These are phyloP conservation scores for Drosophila erecta DNA, from an alignment of 1,140 invertebrate genomes.

Conservation along the genomic window DNA sequence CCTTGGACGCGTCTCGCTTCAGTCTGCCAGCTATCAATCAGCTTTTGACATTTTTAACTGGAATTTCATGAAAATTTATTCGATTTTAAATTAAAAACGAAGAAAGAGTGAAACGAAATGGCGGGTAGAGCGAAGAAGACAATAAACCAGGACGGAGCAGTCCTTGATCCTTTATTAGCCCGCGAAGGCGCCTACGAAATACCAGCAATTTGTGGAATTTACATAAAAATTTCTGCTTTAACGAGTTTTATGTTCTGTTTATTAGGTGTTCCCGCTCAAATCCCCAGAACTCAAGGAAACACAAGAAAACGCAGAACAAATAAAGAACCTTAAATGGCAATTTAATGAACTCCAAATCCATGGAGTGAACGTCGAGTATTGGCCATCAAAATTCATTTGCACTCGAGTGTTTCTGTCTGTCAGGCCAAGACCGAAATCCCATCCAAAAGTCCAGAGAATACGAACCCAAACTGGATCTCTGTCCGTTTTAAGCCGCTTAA, in stretches of 20 bases:
- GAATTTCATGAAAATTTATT: slow-evolving; percentile 82
- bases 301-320: slow-evolving; percentile 58
- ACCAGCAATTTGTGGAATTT: slow-evolving; percentile 74
- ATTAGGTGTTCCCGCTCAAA: slow-evolving; percentile 49
- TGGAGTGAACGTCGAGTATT: slow-evolving; percentile 75
- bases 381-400: slow-evolving; percentile 81
- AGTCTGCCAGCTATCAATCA: slow-evolving; percentile 83
- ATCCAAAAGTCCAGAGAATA: slow-evolving; percentile 28
- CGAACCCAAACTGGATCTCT: slow-evolving; percentile 18
- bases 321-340: slow-evolving; percentile 79
- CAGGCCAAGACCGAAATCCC: slow-evolving; percentile 26
- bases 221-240: slow-evolving; percentile 76
- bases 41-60: slow-evolving; percentile 83
- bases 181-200: slow-evolving; percentile 50
- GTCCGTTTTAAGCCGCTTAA: slow-evolving; percentile 78
- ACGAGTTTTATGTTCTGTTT: slow-evolving; percentile 53
- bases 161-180: slow-evolving; percentile 63
- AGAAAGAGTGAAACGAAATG: slow-evolving; percentile 15
- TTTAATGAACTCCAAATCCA: slow-evolving; percentile 82
- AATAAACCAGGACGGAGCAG: slow-evolving; percentile 24
- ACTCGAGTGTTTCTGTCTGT: slow-evolving; percentile 62
- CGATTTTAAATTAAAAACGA: slow-evolving; percentile 79
- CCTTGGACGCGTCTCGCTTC: slow-evolving; percentile 25
- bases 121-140: slow-evolving; percentile 8
- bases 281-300: not conserved